phyloP scores from a whole-genome alignment of 2,113 vertebrate genomes.

The Scophthalmus maximus region DNA sequence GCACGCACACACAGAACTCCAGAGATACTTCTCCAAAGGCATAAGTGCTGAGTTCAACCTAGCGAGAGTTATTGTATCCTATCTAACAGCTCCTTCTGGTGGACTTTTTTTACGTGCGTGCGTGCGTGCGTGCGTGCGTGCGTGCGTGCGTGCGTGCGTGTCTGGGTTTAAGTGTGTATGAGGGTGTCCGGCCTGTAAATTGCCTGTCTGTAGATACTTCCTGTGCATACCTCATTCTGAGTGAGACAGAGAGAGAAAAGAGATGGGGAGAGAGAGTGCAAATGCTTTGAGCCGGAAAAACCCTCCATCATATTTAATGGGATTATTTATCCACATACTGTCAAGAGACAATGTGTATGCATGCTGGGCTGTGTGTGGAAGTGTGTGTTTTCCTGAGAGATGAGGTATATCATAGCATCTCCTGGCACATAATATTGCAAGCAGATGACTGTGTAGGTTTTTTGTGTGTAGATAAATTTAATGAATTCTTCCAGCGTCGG shows the following conservation, averaged over 20 bases:
- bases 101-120: slow-evolving; percentile 18
- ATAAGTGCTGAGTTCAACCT: slow-evolving; percentile 56
- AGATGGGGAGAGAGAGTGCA: slow-evolving; percentile 38
- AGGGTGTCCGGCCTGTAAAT: slow-evolving; percentile 70
- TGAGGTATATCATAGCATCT: slow-evolving; percentile 57
- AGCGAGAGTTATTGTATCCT: slow-evolving; percentile 58
- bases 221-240: slow-evolving; percentile 72
- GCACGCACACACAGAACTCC: slow-evolving; percentile 15
- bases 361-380: slow-evolving; percentile 47
- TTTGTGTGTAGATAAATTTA: slow-evolving; percentile 37
- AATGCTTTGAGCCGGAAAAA: slow-evolving; percentile 74
- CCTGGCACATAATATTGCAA: slow-evolving; percentile 53
- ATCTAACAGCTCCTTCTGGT: slow-evolving; percentile 57
- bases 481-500: slow-evolving; percentile 34
- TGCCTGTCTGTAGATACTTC: slow-evolving; percentile 73
- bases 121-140: slow-evolving; percentile 8
- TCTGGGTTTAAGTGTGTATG: slow-evolving; percentile 19
- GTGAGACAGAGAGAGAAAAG: slow-evolving; percentile 22
- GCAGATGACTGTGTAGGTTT: slow-evolving; percentile 44
- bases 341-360: slow-evolving; percentile 57
- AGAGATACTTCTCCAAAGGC: slow-evolving; percentile 47
- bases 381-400: slow-evolving; percentile 56
- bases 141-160: slow-evolving; percentile 14
- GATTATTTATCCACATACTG: slow-evolving; percentile 75
- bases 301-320: slow-evolving; percentile 77